These are phyloP conservation scores for Chrysocyon brachyurus DNA, from an alignment of 2,797 vertebrate genomes.

Conservation along the genomic window DNA sequence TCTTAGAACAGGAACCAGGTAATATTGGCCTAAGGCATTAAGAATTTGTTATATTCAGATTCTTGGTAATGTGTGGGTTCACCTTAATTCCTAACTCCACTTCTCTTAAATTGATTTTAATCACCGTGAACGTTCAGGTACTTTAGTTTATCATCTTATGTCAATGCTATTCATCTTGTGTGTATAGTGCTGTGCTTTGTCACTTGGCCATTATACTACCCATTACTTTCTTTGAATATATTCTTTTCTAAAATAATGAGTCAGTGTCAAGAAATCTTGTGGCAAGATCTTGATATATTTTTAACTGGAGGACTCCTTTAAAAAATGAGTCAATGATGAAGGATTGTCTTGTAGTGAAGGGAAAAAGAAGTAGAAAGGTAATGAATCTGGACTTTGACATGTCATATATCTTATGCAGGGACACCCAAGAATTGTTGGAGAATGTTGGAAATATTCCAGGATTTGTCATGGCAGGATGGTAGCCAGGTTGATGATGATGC, in stretches of 20 bases:
- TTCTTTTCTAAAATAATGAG: conserved; percentile 76
- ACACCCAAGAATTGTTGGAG: conserved; percentile 70
- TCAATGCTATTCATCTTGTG: conserved; percentile 70
- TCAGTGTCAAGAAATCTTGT: conserved; percentile 77
- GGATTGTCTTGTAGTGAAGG: conserved; percentile 71
- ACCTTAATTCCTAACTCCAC: conserved; percentile 63
- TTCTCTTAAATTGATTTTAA: conserved; percentile 75
- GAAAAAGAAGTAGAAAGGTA: conserved; percentile 61
- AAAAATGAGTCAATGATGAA: conserved; percentile 82
- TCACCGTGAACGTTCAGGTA: conserved; percentile 64
- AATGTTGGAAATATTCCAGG: conserved; percentile 74
- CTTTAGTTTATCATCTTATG: conserved; percentile 74
- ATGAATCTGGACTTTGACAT: conserved; percentile 74
- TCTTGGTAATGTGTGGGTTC: conserved; percentile 62
- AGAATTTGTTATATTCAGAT: conserved; percentile 61
- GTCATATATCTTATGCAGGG: conserved; percentile 63
- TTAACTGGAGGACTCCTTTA: conserved; percentile 73
- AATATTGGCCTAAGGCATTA: conserved; percentile 28
- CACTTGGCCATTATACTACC: conserved; percentile 70
- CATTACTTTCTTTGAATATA: conserved; percentile 77
- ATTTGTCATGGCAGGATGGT: conserved; percentile 20
- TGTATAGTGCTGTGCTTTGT: conserved; percentile 54
- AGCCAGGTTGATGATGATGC: conserved; percentile 78
- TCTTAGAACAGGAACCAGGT: background rate
- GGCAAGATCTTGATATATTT: conserved; percentile 79